These are phyloP conservation scores for Ictidomys tridecemlineatus DNA, from an alignment of 2,113 vertebrate species.

Conservation along the genomic window DNA sequence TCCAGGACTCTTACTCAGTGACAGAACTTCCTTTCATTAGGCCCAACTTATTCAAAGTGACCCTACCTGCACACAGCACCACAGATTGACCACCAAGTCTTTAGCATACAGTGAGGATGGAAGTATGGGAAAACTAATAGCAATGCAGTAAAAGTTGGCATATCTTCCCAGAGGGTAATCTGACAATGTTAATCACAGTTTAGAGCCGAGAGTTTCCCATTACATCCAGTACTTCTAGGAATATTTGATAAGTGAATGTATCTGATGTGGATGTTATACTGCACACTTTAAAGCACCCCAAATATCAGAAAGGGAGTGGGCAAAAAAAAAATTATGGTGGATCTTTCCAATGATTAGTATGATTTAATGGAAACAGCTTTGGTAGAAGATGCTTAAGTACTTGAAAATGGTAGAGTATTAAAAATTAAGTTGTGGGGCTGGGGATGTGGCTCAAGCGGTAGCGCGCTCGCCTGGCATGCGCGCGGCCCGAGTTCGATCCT, in stretches of 20 bases:
- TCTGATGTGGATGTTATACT: background rate
- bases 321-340: background rate
- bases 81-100: background rate
- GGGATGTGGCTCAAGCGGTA: too few relatives aligned
- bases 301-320: background rate
- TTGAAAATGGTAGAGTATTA: background rate
- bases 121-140: background rate
- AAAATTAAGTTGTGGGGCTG: background rate
- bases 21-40: background rate
- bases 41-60: background rate
- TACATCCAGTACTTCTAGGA: background rate
- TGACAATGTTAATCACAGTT: background rate
- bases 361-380: slow-evolving; percentile 9
- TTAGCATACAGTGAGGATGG: background rate
- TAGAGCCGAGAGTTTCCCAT: background rate
- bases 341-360: background rate
- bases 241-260: background rate
- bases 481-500: too few relatives aligned
- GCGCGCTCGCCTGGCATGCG: too few relatives aligned
- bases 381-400: background rate
- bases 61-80: too few relatives aligned
- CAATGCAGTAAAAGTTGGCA: background rate
- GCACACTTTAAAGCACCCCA: background rate
- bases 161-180: background rate
- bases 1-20: background rate